These are phyloP conservation scores for Spodoptera frugiperda DNA, from an alignment of 1,140 invertebrate genomes.

Conservation along the genomic window DNA sequence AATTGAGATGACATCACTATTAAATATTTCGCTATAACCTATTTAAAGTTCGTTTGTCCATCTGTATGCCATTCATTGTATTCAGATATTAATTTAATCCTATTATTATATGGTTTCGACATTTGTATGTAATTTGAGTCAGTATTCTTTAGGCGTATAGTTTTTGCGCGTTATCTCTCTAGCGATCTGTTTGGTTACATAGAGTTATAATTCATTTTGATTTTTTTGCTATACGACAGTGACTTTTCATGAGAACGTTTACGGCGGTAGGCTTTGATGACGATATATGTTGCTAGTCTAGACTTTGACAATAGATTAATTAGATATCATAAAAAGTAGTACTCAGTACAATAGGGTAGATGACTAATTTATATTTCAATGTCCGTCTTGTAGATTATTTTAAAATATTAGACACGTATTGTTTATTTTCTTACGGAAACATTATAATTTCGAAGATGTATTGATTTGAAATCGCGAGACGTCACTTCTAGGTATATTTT, in stretches of 20 bases:
- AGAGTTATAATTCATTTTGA: neutral
- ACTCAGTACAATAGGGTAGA: too few relatives aligned
- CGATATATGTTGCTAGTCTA: neutral
- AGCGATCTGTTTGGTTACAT: neutral
- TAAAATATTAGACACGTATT: too few relatives aligned
- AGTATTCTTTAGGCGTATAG: neutral
- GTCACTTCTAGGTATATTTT: too few relatives aligned
- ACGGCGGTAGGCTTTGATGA: neutral
- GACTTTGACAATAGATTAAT: neutral
- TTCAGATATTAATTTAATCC: conserved; percentile 2
- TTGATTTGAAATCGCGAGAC: too few relatives aligned
- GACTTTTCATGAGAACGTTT: neutral
- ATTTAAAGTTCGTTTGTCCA: neutral
- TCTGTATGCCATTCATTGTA: conserved; percentile 24
- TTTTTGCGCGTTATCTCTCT: neutral
- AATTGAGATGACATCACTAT: conserved; percentile 17
- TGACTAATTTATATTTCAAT: too few relatives aligned
- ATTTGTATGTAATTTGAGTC: conserved; percentile 1
- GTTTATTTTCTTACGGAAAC: too few relatives aligned
- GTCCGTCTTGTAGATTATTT: too few relatives aligned
- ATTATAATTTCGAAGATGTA: too few relatives aligned
- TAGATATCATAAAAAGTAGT: neutral
- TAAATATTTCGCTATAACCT: neutral
- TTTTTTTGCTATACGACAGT: neutral
- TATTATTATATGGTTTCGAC: neutral